These are phyloP conservation scores for Sitobion miscanthi DNA, from an alignment of 1,140 invertebrate species.

Conservation along the genomic window DNA sequence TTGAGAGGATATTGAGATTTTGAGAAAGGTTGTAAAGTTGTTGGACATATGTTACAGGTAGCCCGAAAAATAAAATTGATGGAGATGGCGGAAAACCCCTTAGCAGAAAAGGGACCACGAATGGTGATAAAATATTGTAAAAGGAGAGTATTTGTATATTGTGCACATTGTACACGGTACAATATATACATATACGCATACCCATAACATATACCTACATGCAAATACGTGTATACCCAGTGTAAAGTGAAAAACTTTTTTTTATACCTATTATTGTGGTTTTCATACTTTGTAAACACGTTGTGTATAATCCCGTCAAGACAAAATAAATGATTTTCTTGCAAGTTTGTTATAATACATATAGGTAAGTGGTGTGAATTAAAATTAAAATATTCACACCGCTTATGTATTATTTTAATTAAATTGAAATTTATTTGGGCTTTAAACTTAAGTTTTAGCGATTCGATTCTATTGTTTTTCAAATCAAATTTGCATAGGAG, in stretches of 20 bases:
- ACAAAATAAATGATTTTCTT: not conserved
- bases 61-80: constrained; percentile 17
- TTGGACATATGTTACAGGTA: not conserved
- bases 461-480: not conserved
- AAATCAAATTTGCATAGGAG: not conserved
- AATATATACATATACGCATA: not conserved
- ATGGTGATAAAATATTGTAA: constrained; percentile 23
- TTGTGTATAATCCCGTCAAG: not conserved
- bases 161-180: not conserved
- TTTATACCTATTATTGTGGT: not conserved
- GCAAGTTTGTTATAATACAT: not conserved
- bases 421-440: not conserved
- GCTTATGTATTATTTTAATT: not conserved
- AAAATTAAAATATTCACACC: not conserved
- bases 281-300: not conserved
- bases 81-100: not conserved
- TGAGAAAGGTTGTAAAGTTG: constrained; percentile 31
- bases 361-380: no score
- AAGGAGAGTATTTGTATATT: constrained; percentile 16
- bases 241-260: not conserved
- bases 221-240: not conserved
- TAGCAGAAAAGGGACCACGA: constrained; percentile 13
- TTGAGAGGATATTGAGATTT: not conserved
- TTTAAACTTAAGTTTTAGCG: not conserved
- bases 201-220: not conserved